Conservation (phyloP, 2,797 vertebrate genomes). For the Anolis apletophallus region DNA sequence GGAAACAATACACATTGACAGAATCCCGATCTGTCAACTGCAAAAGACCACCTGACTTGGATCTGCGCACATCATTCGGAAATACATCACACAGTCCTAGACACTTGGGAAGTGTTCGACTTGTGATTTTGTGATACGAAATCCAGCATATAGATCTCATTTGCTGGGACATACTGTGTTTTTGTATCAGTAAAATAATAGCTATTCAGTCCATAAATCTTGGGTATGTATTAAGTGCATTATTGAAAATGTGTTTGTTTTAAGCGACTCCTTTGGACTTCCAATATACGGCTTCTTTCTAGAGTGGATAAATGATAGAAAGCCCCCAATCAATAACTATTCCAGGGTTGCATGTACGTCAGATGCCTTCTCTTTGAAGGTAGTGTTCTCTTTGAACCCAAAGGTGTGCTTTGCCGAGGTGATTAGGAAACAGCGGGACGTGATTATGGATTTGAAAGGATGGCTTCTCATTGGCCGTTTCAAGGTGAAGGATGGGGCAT, state of each 20-base stretch:
- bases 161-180: too few species aligned
- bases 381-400: neutral
- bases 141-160: too few species aligned
- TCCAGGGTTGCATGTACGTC: too few species aligned
- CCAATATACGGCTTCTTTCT: neutral
- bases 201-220: too few species aligned
- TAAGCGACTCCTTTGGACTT: neutral
- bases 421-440: neutral
- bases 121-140: too few species aligned
- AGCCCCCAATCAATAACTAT: neutral
- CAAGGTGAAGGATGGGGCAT: neutral
- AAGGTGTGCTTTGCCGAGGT: rapidly evolving
- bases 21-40: too few species aligned
- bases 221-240: neutral
- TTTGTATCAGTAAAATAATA: too few species aligned
- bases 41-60: too few species aligned
- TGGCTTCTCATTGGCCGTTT: constrained; percentile 53
- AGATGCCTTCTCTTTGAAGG: neutral
- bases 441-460: constrained; percentile 43
- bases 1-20: too few species aligned
- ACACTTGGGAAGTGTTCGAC: too few species aligned
- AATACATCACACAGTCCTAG: too few species aligned
- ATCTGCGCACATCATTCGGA: too few species aligned
- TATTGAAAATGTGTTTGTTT: neutral
- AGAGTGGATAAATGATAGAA: neutral